phyloP scores from a whole-genome alignment of 2,888 invertebrate genomes.

The Caradrina kadenii region DNA sequence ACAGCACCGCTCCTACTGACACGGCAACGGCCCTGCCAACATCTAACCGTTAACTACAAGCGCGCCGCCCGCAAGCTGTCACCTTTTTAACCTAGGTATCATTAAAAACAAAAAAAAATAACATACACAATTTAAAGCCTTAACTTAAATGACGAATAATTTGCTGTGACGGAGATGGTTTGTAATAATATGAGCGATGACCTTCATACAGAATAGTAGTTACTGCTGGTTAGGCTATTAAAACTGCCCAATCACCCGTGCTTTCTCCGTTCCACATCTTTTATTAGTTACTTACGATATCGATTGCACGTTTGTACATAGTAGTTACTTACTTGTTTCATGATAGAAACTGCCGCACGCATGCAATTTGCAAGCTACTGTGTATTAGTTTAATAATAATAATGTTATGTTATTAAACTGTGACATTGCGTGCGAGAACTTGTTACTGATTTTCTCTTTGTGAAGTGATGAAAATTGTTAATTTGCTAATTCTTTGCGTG shows the following conservation, averaged over 20 bases:
- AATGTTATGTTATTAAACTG: slow-evolving; percentile 8
- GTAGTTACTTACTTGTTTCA: neutral
- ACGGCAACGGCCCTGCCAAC: too few species aligned
- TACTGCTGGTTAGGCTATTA: too few species aligned
- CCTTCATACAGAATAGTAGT: too few species aligned
- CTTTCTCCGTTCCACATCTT: slow-evolving; percentile 15
- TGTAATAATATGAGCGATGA: too few species aligned
- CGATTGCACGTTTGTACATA: slow-evolving; percentile 5
- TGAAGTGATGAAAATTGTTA: slow-evolving; percentile 32
- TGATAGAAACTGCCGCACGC: slow-evolving; percentile 16
- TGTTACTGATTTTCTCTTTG: slow-evolving; percentile 37
- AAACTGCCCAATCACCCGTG: neutral
- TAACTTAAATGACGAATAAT: too few species aligned
- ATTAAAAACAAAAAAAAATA: too few species aligned
- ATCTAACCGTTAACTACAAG: too few species aligned
- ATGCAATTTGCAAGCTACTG: slow-evolving; percentile 21
- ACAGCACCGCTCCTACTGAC: too few species aligned
- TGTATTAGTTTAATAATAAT: slow-evolving; percentile 21
- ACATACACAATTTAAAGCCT: too few species aligned
- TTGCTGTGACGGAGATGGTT: too few species aligned
- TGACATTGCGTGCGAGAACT: slow-evolving; percentile 35
- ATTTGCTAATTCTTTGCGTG: slow-evolving; percentile 36
- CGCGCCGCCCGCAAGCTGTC: too few species aligned
- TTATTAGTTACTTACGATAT: slow-evolving; percentile 1
- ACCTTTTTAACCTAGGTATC: too few species aligned